Conservation (phyloP, 2,797 vertebrate species). For the Kryptolebias ocellatus region DNA sequence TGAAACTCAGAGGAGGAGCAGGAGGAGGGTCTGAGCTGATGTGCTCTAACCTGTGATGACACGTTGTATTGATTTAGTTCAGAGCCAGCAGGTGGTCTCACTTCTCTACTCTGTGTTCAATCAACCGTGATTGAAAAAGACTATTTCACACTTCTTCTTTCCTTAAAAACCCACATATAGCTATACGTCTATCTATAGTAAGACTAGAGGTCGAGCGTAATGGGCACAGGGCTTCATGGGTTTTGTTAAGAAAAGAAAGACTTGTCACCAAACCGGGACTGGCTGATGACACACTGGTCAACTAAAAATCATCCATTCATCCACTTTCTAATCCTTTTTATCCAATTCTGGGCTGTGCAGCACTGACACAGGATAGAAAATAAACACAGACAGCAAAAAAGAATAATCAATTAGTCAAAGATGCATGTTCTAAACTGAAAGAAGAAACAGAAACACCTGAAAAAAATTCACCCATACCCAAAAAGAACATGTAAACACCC, state of each 20-base stretch:
- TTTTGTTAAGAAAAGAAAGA: conserved; percentile 26
- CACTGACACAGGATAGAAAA: not conserved
- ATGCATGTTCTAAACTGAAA: no score
- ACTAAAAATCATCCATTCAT: not conserved
- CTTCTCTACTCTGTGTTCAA: conserved; percentile 58
- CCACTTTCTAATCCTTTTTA: not conserved
- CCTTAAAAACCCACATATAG: conserved; percentile 32
- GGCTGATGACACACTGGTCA: conserved; percentile 14
- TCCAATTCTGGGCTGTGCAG: not conserved
- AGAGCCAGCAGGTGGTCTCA: conserved; percentile 66
- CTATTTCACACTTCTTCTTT: conserved; percentile 30
- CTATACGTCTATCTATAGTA: conserved; percentile 30
- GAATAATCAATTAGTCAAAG: no score
- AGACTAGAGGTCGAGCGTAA: conserved; percentile 31
- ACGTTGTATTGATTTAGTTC: conserved; percentile 60
- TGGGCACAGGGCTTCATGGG: conserved; percentile 34
- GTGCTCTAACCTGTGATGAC: conserved; percentile 68
- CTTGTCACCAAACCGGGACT: conserved; percentile 20
- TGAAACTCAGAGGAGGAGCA: conserved; percentile 48
- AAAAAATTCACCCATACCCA: no score
- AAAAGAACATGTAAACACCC: no score
- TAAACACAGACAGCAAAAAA: no score
- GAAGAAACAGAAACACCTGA: no score
- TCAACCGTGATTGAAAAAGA: conserved; percentile 62
- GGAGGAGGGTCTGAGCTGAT: conserved; percentile 54